Conservation (phyloP, 2,113 vertebrate genomes). For the Philantomba maxwellii region DNA sequence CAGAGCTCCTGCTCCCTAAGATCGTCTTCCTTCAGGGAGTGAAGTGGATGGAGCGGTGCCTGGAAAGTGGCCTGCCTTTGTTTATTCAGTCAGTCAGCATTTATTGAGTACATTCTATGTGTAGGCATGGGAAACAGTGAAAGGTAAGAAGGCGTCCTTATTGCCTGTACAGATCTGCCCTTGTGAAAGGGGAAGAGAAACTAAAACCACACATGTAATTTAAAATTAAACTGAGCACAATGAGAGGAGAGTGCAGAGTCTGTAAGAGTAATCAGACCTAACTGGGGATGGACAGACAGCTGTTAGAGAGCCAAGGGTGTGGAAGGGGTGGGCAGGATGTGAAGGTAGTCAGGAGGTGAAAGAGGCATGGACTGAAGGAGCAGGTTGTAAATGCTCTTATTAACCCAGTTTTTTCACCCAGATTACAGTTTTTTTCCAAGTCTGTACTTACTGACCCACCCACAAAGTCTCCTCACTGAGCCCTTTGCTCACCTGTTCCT, state of each 20-base stretch:
- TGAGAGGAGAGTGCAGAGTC: neutral
- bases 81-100: neutral
- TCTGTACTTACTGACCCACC: no score
- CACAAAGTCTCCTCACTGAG: neutral
- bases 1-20: neutral
- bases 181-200: neutral
- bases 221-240: neutral
- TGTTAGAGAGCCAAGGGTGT: fast-evolving
- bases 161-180: neutral
- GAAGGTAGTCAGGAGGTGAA: neutral
- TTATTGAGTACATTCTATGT: neutral
- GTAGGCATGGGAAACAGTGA: neutral
- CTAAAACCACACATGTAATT: fast-evolving
- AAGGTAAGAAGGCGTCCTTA: neutral
- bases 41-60: neutral
- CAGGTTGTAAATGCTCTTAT: fast-evolving
- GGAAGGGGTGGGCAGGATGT: no score
- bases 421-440: neutral
- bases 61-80: neutral
- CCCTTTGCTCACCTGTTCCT: neutral
- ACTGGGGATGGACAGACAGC: neutral
- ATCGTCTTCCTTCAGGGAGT: neutral
- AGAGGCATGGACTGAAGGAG: no score
- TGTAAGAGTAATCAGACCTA: neutral
- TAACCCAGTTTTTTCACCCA: neutral